These are phyloP conservation scores for Pseudotriccus pelzelni DNA, from an alignment of 2,797 vertebrate species.

Conservation along the genomic window DNA sequence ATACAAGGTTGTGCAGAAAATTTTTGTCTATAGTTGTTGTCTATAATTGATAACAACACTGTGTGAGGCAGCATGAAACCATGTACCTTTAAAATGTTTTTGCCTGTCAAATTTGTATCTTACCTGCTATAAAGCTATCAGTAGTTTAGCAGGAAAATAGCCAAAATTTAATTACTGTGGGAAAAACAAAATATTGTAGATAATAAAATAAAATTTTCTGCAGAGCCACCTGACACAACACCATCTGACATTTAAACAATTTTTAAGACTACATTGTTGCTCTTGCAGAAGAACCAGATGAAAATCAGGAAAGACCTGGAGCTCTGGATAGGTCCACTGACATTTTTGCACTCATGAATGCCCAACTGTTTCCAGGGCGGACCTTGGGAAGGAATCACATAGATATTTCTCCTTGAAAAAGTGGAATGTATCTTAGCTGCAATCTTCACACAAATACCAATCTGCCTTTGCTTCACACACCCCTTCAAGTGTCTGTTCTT, in stretches of 20 bases:
- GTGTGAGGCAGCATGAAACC: background rate
- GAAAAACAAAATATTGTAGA: background rate
- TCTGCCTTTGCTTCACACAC: background rate
- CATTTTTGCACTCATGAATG: background rate
- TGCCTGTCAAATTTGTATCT: background rate
- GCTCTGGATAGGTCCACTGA: background rate
- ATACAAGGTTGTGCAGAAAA: background rate
- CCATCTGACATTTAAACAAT: background rate
- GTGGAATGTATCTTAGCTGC: background rate
- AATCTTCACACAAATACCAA: background rate
- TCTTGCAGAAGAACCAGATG: background rate
- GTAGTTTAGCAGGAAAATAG: background rate
- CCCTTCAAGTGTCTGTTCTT: background rate
- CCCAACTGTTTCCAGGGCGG: background rate
- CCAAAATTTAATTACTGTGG: constrained; percentile 1
- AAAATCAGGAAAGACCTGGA: background rate
- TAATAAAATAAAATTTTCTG: background rate
- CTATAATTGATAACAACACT: background rate
- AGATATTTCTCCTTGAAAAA: background rate
- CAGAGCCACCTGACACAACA: background rate
- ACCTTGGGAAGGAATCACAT: background rate
- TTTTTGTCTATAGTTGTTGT: background rate
- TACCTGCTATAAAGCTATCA: background rate
- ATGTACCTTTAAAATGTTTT: background rate
- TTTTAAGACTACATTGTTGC: background rate